Evolutionary conservation across 2,113 vertebrate species (phyloP).

Genomic region (Cisticola juncidis): DNA sequence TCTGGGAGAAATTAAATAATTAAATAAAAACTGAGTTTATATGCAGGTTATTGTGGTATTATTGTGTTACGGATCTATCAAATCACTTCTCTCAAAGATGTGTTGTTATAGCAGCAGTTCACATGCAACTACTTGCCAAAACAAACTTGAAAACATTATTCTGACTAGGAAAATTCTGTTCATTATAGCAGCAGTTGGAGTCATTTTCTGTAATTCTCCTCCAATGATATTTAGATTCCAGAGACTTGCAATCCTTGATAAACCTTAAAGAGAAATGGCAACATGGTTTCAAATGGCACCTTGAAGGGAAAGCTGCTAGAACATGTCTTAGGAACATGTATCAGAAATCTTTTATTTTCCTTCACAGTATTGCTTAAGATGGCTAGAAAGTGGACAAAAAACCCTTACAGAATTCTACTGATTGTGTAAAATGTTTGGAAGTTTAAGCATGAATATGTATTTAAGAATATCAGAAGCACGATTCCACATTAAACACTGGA

Average conservation of each 20-base stretch:
- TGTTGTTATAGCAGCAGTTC: neutral
- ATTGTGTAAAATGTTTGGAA: neutral
- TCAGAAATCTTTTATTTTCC: neutral
- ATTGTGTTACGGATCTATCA: neutral
- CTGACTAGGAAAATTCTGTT: neutral
- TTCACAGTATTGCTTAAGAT: neutral
- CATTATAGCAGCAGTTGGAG: neutral
- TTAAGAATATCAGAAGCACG: neutral
- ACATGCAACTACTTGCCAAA: neutral
- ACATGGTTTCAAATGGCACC: neutral
- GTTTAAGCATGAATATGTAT: neutral
- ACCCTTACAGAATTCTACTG: neutral
- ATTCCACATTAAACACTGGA: neutral
- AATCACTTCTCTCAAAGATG: neutral
- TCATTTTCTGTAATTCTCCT: constrained; percentile 19
- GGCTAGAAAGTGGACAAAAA: neutral
- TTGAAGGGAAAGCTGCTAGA: neutral
- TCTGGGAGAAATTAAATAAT: neutral
- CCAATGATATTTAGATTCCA: neutral
- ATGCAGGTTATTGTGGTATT: neutral
- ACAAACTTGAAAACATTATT: neutral
- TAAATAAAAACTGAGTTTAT: neutral
- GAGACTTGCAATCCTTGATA: neutral
- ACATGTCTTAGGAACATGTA: neutral
- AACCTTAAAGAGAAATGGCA: constrained; percentile 12